phyloP scores from a whole-genome alignment of 2,888 invertebrate genomes.

The Mellilla xanthometata region DNA sequence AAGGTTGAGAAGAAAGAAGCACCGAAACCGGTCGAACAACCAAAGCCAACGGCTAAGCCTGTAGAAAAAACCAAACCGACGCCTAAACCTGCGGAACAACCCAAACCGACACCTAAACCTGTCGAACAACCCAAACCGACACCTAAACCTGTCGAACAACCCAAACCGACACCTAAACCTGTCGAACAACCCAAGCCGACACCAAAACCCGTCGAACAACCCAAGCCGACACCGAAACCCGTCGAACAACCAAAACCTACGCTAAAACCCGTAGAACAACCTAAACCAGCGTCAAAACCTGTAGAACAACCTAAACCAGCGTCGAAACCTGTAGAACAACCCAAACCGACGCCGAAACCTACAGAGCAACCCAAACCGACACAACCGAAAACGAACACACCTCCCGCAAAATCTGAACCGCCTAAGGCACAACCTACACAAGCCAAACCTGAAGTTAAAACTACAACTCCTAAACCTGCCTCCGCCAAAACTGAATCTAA shows the following conservation, averaged over 20 bases:
- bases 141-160: conserved; percentile 2
- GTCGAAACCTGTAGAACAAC: conserved; percentile 10
- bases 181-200: conserved; percentile 8
- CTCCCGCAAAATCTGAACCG: background rate
- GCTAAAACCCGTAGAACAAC: conserved; percentile 9
- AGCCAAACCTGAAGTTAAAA: conserved; percentile 28
- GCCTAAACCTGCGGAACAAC: conserved; percentile 15
- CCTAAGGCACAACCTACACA: conserved; percentile 8
- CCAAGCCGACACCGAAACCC: conserved; percentile 4
- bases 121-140: conserved; percentile 1
- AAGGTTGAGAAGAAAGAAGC: too few species aligned
- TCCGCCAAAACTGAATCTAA: conserved; percentile 28
- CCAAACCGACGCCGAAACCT: conserved; percentile 14
- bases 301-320: conserved; percentile 12
- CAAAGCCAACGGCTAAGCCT: too few species aligned
- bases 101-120: conserved; percentile 1
- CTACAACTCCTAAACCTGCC: conserved; percentile 7
- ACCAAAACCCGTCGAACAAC: conserved; percentile 9
- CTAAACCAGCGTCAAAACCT: conserved; percentile 4
- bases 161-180: conserved; percentile 8
- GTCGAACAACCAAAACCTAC: conserved; percentile 9
- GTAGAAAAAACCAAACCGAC: conserved; percentile 15
- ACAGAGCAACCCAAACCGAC: conserved; percentile 8
- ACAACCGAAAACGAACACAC: conserved; percentile 18
- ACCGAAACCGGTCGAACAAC: too few species aligned